Conservation (phyloP, 2,888 invertebrate species). For the Athrips mouffetella region DNA sequence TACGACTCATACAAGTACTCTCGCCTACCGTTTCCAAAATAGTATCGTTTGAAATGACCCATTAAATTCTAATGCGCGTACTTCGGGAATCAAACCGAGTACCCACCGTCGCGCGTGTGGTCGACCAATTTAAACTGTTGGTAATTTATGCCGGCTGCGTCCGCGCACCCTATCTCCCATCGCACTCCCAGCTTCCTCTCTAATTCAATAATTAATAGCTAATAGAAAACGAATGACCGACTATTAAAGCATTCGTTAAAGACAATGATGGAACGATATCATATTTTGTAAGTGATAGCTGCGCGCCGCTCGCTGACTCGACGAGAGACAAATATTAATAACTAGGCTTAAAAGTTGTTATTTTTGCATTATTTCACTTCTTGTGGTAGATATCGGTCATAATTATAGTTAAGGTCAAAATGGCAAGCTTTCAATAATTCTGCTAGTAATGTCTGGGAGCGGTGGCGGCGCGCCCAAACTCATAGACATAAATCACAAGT, state of each 20-base stretch:
- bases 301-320: not conserved
- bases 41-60: conserved; percentile 6
- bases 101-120: conserved; percentile 52
- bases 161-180: conserved; percentile 19
- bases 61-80: conserved; percentile 9
- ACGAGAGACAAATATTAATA: not conserved
- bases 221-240: conserved; percentile 6
- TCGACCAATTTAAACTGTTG: conserved; percentile 61
- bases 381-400: not conserved
- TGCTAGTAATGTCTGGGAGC: not conserved
- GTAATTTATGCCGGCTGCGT: conserved; percentile 48
- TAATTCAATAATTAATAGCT: conserved; percentile 17
- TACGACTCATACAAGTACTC: conserved; percentile 1
- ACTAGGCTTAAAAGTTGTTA: not conserved
- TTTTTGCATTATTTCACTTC: not conserved
- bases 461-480: conserved; percentile 27
- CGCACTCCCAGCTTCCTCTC: conserved; percentile 16
- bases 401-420: too few relatives aligned
- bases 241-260: not conserved
- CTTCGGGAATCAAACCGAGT: conserved; percentile 7
- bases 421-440: not conserved
- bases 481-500: conserved; percentile 62
- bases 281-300: not conserved
- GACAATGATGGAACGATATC: conserved; percentile 4
- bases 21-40: conserved; percentile 11